These are phyloP conservation scores for Protula sp. DNA, from an alignment of 2,888 invertebrate species.

Conservation along the genomic window DNA sequence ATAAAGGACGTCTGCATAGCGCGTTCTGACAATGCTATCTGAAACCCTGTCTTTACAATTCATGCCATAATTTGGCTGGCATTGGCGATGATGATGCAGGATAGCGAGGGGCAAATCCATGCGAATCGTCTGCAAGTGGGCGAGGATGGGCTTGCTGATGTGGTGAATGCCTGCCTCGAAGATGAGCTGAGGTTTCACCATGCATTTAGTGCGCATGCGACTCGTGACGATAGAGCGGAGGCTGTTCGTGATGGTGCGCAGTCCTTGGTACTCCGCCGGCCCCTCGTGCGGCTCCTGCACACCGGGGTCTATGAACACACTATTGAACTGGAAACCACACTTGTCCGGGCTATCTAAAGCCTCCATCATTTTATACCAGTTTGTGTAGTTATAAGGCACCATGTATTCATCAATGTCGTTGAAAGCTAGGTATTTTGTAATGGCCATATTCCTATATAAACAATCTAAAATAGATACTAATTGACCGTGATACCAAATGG, in stretches of 20 bases:
- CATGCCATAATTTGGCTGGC: slow-evolving; percentile 37
- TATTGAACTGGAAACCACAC: slow-evolving; percentile 40
- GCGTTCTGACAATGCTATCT: background rate
- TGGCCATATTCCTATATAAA: slow-evolving; percentile 43
- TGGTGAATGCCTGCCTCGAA: slow-evolving; percentile 53
- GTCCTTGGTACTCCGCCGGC: background rate
- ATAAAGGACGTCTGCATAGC: background rate
- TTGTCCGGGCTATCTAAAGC: slow-evolving; percentile 1
- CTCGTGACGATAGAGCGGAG: slow-evolving; percentile 19
- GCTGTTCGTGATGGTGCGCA: background rate
- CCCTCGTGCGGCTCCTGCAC: background rate
- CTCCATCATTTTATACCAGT: slow-evolving; percentile 12
- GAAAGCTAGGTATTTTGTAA: slow-evolving; percentile 32
- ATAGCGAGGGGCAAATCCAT: slow-evolving; percentile 28
- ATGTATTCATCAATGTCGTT: slow-evolving; percentile 50
- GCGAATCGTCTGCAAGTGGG: slow-evolving; percentile 30
- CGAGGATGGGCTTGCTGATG: slow-evolving; percentile 45
- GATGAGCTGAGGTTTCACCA: slow-evolving; percentile 48
- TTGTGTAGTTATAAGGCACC: slow-evolving; percentile 29
- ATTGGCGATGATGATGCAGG: slow-evolving; percentile 43
- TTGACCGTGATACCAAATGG: slow-evolving; percentile 50
- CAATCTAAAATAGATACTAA: slow-evolving; percentile 47
- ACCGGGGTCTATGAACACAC: slow-evolving; percentile 40
- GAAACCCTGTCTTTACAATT: slow-evolving; percentile 3
- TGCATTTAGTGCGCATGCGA: slow-evolving; percentile 48